Conservation (phyloP, 2,888 invertebrate genomes). For the Sesia apiformis region DNA sequence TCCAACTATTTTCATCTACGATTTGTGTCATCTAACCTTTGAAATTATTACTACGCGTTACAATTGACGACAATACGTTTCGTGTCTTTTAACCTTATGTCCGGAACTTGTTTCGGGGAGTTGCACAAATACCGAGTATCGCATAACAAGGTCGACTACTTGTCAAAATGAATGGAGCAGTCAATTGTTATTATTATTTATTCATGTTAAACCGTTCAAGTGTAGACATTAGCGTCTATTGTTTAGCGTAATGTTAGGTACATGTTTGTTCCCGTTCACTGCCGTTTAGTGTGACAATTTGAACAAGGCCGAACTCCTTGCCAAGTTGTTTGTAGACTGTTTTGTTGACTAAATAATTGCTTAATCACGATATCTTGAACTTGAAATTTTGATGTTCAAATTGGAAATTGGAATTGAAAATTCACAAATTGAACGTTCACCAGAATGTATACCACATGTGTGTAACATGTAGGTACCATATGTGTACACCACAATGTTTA, state of each 20-base stretch:
- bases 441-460: no score
- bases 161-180: constrained; percentile 13
- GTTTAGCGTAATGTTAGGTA: constrained; percentile 35
- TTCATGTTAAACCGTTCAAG: constrained; percentile 26
- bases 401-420: no score
- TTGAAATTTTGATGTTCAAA: no score
- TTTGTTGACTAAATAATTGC: not conserved
- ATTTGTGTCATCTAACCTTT: no score
- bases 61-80: no score
- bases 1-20: no score
- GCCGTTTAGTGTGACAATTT: constrained; percentile 33
- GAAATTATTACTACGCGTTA: no score
- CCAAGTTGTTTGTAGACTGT: constrained; percentile 2
- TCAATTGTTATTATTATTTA: constrained; percentile 10
- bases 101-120: no score
- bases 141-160: constrained; percentile 1
- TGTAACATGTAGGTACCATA: no score
- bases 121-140: not conserved
- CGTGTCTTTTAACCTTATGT: no score
- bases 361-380: not conserved
- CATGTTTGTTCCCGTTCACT: constrained; percentile 42
- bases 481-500: no score
- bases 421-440: no score
- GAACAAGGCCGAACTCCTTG: constrained; percentile 37
- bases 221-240: constrained; percentile 29